Evolutionary conservation across 2,888 invertebrate genomes (phyloP).

Genomic region (Caprella mutica): DNA sequence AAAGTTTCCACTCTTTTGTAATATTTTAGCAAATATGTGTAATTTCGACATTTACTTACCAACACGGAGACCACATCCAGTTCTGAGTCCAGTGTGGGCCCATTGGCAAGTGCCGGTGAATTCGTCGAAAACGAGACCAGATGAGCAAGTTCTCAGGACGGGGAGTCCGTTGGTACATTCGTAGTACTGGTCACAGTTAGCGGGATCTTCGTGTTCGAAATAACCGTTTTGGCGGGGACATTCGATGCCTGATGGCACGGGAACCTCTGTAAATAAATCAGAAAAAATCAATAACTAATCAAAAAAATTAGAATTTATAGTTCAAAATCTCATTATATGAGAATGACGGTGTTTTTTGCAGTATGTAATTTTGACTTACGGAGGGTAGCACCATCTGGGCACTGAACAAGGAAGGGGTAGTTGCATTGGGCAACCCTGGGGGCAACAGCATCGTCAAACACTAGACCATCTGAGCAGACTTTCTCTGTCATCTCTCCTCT

Average conservation of each 20-base stretch:
- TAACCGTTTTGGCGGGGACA: conserved; percentile 76
- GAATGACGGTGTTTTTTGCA: too few relatives aligned
- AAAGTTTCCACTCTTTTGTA: too few relatives aligned
- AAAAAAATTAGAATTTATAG: too few relatives aligned
- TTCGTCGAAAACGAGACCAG: conserved; percentile 29
- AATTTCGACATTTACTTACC: conserved; percentile 13
- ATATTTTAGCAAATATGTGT: neutral
- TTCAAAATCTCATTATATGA: too few relatives aligned
- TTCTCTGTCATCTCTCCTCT: conserved; percentile 29
- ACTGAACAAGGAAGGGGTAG: conserved; percentile 33
- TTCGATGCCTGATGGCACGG: conserved; percentile 24
- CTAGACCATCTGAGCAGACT: conserved; percentile 35
- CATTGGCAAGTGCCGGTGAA: conserved; percentile 32
- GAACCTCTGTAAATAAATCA: conserved; percentile 17
- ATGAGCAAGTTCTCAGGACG: conserved; percentile 14
- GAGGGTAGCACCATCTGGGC: conserved; percentile 26
- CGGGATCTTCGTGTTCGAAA: conserved; percentile 66
- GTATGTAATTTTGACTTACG: conserved; percentile 23
- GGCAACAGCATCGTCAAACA: conserved; percentile 33
- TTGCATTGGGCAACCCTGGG: conserved; percentile 33
- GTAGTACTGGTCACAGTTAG: conserved; percentile 55
- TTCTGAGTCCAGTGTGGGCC: conserved; percentile 18
- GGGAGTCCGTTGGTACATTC: conserved; percentile 24
- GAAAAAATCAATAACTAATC: too few relatives aligned
- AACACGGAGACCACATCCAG: conserved; percentile 12